Evolutionary conservation across 37 sponge, comb jelly and placozoan species (phyloP), one percentile per base, ranked within the genome.

Genomic region (Geodia barretti): DNA sequence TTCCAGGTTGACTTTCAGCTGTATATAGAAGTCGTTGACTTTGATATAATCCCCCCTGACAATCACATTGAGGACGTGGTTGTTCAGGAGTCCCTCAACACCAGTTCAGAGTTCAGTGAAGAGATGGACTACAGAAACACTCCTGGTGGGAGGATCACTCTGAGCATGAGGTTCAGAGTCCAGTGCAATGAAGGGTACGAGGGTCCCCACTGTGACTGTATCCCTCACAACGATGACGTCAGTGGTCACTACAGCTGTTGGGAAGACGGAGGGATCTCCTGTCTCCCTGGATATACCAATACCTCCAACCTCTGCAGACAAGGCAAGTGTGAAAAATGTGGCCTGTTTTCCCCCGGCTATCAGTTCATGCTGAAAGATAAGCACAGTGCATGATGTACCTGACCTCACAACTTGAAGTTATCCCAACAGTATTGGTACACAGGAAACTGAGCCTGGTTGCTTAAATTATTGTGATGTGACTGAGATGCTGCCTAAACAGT

Each of bases 191-290:
- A 14, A 17, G 54, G 54, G 7, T 47, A 47, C 54, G 14, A 17
- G 54, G 54, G 54, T 7, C 54, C 54, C 14, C 14, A 47, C 54
- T 47, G 54, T 47, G 54, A 47, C 54, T 47, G 54, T 14, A 7
- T 7, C 8, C 29, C 47, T 39, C 47, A 42, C 11, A 39, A 73
- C 41, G 74, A 73, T 17, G 54, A 41, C 58, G 3, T 25, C 8
- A 73, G 41, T 73, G 74, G 74, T 2, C 74, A 73, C 54, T 73
- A 42, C 54, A 39, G 28, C 17, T 73, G 74, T 39, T 9, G n/a
- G 3, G 58, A 43, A 20, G 74, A 73, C 26, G 74, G 74, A 4
- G n/a, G 40, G 21, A 35, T 35, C 38, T 24, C 17, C 19, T 73
- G 74, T 73, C 41, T 21, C 11, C 26, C 30, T 54, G 35, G 35